Evolutionary conservation across 2,888 invertebrate species (phyloP).

Genomic region (Amblyjoppa fuscipennis): DNA sequence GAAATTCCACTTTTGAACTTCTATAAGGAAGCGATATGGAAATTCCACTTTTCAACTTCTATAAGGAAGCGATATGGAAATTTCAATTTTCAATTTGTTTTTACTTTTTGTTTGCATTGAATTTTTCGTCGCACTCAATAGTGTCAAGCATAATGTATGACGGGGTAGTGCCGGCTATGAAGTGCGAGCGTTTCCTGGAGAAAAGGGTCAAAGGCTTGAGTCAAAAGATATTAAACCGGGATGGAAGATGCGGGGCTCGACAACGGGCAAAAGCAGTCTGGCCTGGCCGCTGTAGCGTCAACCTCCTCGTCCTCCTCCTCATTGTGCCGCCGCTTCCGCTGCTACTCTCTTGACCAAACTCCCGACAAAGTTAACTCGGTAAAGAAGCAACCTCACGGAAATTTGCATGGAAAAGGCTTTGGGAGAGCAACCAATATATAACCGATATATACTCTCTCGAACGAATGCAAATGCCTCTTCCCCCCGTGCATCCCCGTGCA

Average conservation of each 20-base stretch:
- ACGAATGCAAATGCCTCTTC: slow-evolving; percentile 80
- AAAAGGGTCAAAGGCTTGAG: slow-evolving; percentile 40
- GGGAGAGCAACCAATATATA: slow-evolving; percentile 76
- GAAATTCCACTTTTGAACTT: no score
- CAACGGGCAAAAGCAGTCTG: slow-evolving; percentile 33
- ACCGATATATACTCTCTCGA: slow-evolving; percentile 72
- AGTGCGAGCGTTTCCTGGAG: slow-evolving; percentile 8
- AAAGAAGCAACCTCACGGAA: slow-evolving; percentile 65
- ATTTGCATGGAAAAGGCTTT: slow-evolving; percentile 80
- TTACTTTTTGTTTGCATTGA: neutral
- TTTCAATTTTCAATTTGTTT: no score
- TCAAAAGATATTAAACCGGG: slow-evolving; percentile 38
- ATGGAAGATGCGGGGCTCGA: slow-evolving; percentile 24
- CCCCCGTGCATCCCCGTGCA: slow-evolving; percentile 68
- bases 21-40: no score
- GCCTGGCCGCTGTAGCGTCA: neutral
- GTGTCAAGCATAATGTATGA: neutral
- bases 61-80: no score
- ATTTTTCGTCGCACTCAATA: neutral
- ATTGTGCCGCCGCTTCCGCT: slow-evolving; percentile 25
- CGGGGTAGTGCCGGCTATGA: neutral
- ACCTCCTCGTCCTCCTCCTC: neutral
- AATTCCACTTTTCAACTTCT: no score
- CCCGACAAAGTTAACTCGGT: slow-evolving; percentile 56
- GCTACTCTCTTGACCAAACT: slow-evolving; percentile 46